phyloP scores from a whole-genome alignment of 37 sponge, comb jelly and placozoan species.

The Chondrosia reniformis region DNA sequence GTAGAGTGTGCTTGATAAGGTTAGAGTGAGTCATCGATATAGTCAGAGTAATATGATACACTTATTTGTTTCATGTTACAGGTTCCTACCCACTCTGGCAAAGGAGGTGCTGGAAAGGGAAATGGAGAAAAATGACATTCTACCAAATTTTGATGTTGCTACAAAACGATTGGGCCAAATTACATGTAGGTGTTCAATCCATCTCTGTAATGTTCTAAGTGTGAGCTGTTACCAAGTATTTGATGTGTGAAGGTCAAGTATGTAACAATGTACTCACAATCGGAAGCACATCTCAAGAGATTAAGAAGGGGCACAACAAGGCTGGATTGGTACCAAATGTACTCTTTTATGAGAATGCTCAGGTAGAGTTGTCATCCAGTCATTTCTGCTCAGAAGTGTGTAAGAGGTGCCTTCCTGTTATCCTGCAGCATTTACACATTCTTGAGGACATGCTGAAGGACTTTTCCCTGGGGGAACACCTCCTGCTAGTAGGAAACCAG shows the following conservation, averaged over 20 bases:
- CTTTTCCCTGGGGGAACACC: conserved; percentile 70
- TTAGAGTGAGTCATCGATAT: background rate
- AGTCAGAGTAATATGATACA: background rate
- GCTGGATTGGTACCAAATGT: conserved; percentile 75
- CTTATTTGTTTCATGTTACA: background rate
- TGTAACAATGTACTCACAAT: too few relatives aligned
- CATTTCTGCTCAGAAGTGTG: too few relatives aligned
- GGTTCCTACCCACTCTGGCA: conserved; percentile 81
- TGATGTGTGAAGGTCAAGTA: too few relatives aligned
- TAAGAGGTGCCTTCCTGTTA: background rate
- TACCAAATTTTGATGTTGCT: background rate
- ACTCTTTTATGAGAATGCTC: conserved; percentile 79
- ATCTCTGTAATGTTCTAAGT: too few relatives aligned
- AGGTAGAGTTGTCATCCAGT: conserved; percentile 37
- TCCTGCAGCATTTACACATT: conserved; percentile 68
- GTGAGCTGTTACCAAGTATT: too few relatives aligned
- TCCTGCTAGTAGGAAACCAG: conserved; percentile 88
- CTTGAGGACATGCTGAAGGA: conserved; percentile 77
- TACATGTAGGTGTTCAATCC: conserved; percentile 49
- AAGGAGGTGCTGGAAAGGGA: conserved; percentile 44
- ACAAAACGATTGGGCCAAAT: background rate
- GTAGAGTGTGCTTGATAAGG: conserved; percentile 69
- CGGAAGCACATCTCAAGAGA: conserved; percentile 30
- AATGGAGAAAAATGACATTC: conserved; percentile 42
- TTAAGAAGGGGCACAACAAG: conserved; percentile 21